phyloP scores from a whole-genome alignment of 1,140 invertebrate genomes.

The Brachionus rubens region DNA sequence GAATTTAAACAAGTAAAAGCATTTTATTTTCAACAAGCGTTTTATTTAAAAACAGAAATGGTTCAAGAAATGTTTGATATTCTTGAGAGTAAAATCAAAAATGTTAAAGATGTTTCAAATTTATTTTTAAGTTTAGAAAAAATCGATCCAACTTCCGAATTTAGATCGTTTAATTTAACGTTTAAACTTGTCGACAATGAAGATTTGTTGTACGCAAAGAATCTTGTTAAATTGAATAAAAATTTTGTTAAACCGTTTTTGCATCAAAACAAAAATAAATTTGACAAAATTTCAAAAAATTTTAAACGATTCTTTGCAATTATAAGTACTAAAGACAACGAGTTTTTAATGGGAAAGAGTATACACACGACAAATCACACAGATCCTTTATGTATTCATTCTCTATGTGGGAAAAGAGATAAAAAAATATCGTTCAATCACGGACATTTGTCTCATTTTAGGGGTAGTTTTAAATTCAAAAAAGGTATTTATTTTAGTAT shows the following conservation, averaged over 20 bases:
- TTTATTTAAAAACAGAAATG: slow-evolving; percentile 34
- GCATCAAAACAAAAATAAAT: neutral
- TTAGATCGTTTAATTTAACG: slow-evolving; percentile 3
- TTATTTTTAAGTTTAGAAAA: neutral
- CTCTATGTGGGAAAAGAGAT: slow-evolving; percentile 7
- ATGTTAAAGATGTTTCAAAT: neutral
- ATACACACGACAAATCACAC: neutral
- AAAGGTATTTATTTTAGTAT: neutral
- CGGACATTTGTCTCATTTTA: slow-evolving; percentile 18
- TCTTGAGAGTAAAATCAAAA: neutral
- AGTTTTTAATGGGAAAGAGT: slow-evolving; percentile 36
- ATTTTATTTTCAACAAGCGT: slow-evolving; percentile 6
- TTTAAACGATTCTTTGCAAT: neutral
- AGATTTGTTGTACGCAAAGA: neutral
- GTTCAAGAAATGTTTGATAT: neutral
- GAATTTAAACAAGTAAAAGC: neutral
- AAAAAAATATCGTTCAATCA: neutral
- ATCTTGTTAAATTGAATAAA: neutral
- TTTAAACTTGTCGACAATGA: neutral
- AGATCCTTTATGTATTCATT: slow-evolving; percentile 17
- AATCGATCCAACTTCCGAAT: neutral
- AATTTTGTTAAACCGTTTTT: slow-evolving; percentile 1
- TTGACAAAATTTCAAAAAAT: slow-evolving; percentile 3
- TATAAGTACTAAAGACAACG: neutral
- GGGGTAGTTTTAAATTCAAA: neutral